Base-by-base conservation (phyloP, 2,888 invertebrate genomes). In the Nezara viridula region DNA sequence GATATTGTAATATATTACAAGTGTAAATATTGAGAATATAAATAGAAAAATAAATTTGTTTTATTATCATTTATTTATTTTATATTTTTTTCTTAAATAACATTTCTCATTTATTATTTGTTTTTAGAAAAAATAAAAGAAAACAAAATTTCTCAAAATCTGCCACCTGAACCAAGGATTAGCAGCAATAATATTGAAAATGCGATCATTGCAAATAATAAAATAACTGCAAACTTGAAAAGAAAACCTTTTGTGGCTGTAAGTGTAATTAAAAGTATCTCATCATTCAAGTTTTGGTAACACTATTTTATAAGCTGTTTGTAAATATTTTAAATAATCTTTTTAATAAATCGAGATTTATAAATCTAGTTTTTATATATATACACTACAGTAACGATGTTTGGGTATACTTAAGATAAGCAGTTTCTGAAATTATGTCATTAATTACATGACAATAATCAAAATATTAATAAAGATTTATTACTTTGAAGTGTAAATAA, bases 111-210 rank as follows among this genome's bases (percentile, higher is more conserved):
- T 27, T 5, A 60, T 27, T 27, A 60, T 21, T 37, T 73, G 0
- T 16, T 86, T 86, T 55, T 40, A 86, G 86, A 86, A 55, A 86
- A 86, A 40, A 60, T 55, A 40, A 55, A 40, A 37, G 86, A 86
- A 86, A 60, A 86, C 5, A 86, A 86, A 60, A 55, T 86, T 60
- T 86, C 86, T 40, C 55, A 50, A 32, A 86, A 86, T 16, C 40
- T 86, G 9, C 86, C 86, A 40, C 27, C 86, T 24, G 86, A 86
- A 55, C 86, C 86, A 40, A 86, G 86, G 40, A n/a, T n/a, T 47
- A 47, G 44, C 19, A 77, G 40, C 40, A 40, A 32, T 12, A 47
- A 44, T 81, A 14, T 73, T 73, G 60, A 2, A 12, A 60, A 2
- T 27, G 27, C 16, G 77, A 44, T 44, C n/a, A 2, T 24, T 24